Percentiles rank a stretch among this genome's conserved stretches.
Conservation (phyloP, 2,113 vertebrate genomes). For the Peromyscus polionotus region DNA sequence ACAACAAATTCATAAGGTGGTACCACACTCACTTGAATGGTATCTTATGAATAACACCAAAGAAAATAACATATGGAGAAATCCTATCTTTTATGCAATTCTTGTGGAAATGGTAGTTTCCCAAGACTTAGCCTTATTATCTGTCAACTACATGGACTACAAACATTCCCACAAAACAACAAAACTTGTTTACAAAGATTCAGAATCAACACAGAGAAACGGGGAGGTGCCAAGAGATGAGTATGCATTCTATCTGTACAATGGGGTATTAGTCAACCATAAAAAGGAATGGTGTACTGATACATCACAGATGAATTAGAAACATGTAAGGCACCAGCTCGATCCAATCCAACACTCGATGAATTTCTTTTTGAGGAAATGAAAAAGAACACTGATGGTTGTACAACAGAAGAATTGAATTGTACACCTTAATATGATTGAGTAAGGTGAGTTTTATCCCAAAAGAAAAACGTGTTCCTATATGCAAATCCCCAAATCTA, state of each 20-base stretch:
- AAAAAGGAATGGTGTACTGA: not conserved
- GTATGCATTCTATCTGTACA: not conserved
- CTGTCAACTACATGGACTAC: not conserved
- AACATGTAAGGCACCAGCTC: not conserved
- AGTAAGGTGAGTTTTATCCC: not conserved
- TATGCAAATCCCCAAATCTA: not conserved
- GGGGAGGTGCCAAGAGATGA: not conserved
- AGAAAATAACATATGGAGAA: not conserved
- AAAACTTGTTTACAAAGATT: not conserved
- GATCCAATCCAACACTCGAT: not conserved
- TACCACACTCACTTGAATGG: not conserved
- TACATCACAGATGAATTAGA: not conserved
- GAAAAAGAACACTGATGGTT: not conserved
- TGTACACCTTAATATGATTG: not conserved
- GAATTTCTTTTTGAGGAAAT: not conserved
- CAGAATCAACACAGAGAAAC: not conserved
- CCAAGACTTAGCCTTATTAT: not conserved
- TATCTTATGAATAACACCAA: not conserved
- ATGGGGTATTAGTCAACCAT: not conserved
- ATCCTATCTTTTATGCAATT: not conserved
- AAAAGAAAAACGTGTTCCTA: not conserved
- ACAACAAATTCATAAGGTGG: not conserved
- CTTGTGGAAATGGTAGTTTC: not conserved
- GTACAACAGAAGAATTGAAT: not conserved
- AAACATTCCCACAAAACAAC: not conserved